Base-by-base conservation (phyloP, 2,888 invertebrate species). In the Xestia xanthographa region DNA sequence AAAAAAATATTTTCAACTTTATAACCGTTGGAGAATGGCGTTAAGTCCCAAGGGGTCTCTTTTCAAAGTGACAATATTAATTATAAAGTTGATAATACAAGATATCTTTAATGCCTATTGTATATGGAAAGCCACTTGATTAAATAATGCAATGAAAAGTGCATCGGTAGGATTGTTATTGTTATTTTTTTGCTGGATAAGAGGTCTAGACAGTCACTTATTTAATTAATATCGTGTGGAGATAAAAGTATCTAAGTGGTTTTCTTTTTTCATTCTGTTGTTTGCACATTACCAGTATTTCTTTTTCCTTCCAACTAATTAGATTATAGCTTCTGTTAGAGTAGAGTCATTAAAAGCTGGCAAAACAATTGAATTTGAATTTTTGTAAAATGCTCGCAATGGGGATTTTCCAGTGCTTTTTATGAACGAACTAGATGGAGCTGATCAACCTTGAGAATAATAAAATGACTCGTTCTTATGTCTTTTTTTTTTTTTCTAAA, bases 141-240 rank as follows among this genome's bases (percentile, higher is more conserved):
- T 41, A 11, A 60, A 63, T 41, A 34, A 63, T 22, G 2, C 8
- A 50, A 22, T 75, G 17, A 0, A 50, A 50, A 41, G 22, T 34
- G 34, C 34, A 66, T 26, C 14, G 17, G 1, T 38, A 26, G 17
- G 9, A 66, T 56, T 56, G 5, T 26, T 77, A 66, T 45, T 76
- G 22, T 29, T 58, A 17, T 41, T 56, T 53, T 53, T 77, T 53
- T 26, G 77, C 20, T 12, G 38, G 9, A 11, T 56, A 38, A 26
- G 20, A 50, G n/a, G 68, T 75, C 78, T 75, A 75, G 75, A 78
- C 75, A 1, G 5, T 6, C 29, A 56, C 68, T 67, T 38, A 11
- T 11, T 41, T 78, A 29, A 75, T 78, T 78, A 45, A 56, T 67
- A 20, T 38, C 14, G 14, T 67, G 8, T 14, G 20, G 9, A 77